Conservation (phyloP, 2,113 vertebrate genomes). For the Galeopterus variegatus region DNA sequence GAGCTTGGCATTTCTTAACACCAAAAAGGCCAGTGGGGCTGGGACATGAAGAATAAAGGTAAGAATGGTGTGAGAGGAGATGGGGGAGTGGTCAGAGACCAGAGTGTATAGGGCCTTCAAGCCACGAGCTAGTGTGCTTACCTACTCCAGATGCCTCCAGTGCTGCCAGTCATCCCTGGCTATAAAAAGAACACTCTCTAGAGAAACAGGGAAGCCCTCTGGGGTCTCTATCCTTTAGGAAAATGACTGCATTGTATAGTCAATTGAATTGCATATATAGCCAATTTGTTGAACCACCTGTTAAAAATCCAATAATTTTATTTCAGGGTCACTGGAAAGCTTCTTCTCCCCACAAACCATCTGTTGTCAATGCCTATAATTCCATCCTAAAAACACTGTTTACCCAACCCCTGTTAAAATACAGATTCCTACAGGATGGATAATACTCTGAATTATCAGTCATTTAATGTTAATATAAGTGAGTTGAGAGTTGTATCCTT, state of each 20-base stretch:
- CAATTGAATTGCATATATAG: neutral
- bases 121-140: neutral
- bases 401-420: neutral
- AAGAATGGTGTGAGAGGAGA: neutral
- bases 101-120: neutral
- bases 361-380: neutral
- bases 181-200: neutral
- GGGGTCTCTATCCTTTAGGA: neutral
- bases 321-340: neutral
- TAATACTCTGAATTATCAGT: neutral
- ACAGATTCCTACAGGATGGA: neutral
- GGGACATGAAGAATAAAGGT: neutral
- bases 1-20: neutral
- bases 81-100: neutral
- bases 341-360: neutral
- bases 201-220: neutral
- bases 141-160: neutral
- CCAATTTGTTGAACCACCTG: neutral
- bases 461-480: neutral
- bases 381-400: neutral
- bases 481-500: neutral
- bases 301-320: conserved; percentile 7
- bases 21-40: neutral
- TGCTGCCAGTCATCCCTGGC: neutral
- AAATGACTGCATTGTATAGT: neutral